Evolutionary conservation across 2,113 vertebrate genomes (phyloP).

Genomic region (Micronycteris hirsuta): DNA sequence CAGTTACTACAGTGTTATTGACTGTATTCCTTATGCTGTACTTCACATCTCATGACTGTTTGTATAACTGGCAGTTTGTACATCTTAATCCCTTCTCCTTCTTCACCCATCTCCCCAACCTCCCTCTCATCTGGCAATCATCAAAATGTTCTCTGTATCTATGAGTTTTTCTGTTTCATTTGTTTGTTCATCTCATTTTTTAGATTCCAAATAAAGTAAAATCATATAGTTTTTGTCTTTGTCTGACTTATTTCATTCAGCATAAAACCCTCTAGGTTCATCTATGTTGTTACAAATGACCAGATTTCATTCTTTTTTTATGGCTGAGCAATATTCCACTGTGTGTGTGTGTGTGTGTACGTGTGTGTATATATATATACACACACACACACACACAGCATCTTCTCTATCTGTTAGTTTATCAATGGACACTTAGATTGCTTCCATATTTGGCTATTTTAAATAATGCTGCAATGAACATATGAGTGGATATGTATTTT

Average conservation of each 20-base stretch:
- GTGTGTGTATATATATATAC: too few species aligned
- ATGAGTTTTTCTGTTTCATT: too few species aligned
- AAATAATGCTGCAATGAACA: background rate
- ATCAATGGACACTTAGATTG: background rate
- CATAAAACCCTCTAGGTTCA: background rate
- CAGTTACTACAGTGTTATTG: too few species aligned
- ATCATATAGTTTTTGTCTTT: too few species aligned
- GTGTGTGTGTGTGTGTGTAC: too few species aligned
- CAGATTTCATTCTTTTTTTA: background rate
- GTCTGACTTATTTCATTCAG: too few species aligned
- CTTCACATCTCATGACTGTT: background rate
- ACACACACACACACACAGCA: too few species aligned
- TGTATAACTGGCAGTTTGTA: background rate
- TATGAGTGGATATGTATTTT: background rate
- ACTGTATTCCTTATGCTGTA: background rate
- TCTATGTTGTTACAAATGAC: background rate
- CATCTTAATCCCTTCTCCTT: background rate
- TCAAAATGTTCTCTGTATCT: too few species aligned
- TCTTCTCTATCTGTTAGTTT: background rate
- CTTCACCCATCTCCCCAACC: background rate
- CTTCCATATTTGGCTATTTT: background rate
- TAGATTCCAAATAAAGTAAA: too few species aligned
- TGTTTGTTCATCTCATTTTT: too few species aligned
- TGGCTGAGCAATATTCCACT: background rate
- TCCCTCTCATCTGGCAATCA: background rate